Evolutionary conservation across 2,797 vertebrate species (phyloP), one percentile per base, ranked within the genome.

Genomic region (Phaenicophaeus curvirostris): DNA sequence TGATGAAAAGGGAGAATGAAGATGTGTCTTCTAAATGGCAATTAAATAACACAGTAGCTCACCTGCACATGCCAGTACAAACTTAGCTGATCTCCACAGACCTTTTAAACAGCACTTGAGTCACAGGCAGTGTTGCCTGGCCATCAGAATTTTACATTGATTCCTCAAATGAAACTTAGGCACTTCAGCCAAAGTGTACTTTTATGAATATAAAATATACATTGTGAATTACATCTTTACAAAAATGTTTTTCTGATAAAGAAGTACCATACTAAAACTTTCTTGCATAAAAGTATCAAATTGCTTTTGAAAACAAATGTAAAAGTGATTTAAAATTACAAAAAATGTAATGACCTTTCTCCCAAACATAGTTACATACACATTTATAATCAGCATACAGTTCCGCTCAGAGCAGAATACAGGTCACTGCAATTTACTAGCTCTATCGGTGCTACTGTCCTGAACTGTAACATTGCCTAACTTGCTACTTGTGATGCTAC

Each of bases 401-500:
- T n/a, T 73, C 27, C 44, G 11, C n/a, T n/a, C 42, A 61, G 54
- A 85, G 51, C 55, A 63, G 57, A 76, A 63, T 16, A 67, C 37
- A 76, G 55, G 44, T 21, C 80, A 48, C 71, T 69, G 74, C 86
- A 86, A 84, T 65, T 53, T 69, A 79, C 75, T 66, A 54, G 58
- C 15, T 75, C n/a, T 37, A 10, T 51, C 69, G 92, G 61, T 81
- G 87, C 92, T 91, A 62, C 87, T 62, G 54, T 87, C 66, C 69
- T 30, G 31, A 44, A 85, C 62, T 27, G 39, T 73, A 89, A 86
- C 61, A 41, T 5, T 75, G 84, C 78, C 84, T 72, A 75, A 66
- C 79, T 72, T 83, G 79, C 90, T 92, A 58, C 85, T 89, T 41
- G 14, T 80, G 90, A 87, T 91, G 42, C 62, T 65, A 35, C 54